phyloP scores from a whole-genome alignment of 2,888 invertebrate species.

The Liopterus haemorrhoidalis region DNA sequence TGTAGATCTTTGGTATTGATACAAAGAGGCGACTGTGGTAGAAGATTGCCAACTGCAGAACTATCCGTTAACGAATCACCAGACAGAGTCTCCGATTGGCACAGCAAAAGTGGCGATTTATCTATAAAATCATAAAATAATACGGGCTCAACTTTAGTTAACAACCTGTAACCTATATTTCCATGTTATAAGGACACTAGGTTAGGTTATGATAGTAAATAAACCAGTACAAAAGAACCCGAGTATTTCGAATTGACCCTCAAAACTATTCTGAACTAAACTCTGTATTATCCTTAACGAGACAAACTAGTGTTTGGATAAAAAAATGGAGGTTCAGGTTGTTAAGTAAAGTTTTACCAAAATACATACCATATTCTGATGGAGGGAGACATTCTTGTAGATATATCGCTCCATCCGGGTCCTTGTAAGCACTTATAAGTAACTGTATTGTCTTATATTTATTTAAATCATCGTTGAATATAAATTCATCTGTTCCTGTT shows the following conservation, averaged over 20 bases:
- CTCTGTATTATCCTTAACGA: background rate
- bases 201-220: no score
- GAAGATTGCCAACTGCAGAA: constrained; percentile 45
- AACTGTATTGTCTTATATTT: constrained; percentile 57
- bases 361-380: constrained; percentile 70
- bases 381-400: constrained; percentile 75
- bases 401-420: constrained; percentile 55
- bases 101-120: constrained; percentile 63
- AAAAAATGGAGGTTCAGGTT: no score
- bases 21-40: constrained; percentile 54
- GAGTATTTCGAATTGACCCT: constrained; percentile 7
- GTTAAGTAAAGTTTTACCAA: constrained; percentile 18
- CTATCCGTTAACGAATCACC: constrained; percentile 51
- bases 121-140: constrained; percentile 47
- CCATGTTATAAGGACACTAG: no score
- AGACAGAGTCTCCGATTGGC: constrained; percentile 53
- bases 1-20: constrained; percentile 64
- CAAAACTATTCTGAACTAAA: background rate
- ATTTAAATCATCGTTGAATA: constrained; percentile 47
- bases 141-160: no score
- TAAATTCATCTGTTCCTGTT: constrained; percentile 53
- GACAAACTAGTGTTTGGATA: background rate
- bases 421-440: constrained; percentile 57
- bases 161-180: no score
- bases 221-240: no score